Evolutionary conservation across 2,113 vertebrate genomes (phyloP).

Genomic region (Prietella phreatophila): DNA sequence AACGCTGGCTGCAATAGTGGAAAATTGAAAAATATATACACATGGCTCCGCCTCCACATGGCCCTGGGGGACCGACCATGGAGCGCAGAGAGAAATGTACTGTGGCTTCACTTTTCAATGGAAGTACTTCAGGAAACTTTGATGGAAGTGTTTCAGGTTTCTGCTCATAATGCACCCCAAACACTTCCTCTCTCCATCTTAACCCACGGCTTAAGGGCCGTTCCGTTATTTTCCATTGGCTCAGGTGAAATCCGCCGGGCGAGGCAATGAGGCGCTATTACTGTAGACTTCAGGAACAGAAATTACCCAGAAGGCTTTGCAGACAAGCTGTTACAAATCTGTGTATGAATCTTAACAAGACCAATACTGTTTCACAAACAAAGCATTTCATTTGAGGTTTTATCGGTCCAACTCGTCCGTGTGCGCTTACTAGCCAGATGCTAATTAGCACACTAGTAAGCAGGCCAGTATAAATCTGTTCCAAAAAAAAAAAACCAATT

Average conservation of each 20-base stretch:
- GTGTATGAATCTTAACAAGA: neutral
- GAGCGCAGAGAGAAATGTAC: neutral
- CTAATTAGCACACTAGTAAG: slow-evolving; percentile 2
- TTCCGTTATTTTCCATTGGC: neutral
- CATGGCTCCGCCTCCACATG: neutral
- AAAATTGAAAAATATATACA: slow-evolving; percentile 16
- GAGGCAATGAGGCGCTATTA: neutral
- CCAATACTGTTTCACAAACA: neutral
- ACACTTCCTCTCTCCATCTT: neutral
- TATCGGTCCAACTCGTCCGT: neutral
- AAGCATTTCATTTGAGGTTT: neutral
- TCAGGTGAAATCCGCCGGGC: neutral
- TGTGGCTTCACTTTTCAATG: neutral
- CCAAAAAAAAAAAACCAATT: neutral
- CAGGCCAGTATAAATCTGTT: neutral
- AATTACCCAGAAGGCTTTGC: slow-evolving; percentile 8
- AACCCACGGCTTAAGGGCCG: neutral
- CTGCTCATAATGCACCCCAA: neutral
- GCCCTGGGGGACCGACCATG: neutral
- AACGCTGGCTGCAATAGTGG: neutral
- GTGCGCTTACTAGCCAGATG: neutral
- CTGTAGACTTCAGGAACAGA: neutral
- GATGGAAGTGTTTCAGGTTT: neutral
- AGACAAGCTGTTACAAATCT: neutral
- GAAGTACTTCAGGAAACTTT: neutral